Conservation (phyloP, 2,797 vertebrate species). For the Dendrocincla fuliginosa region DNA sequence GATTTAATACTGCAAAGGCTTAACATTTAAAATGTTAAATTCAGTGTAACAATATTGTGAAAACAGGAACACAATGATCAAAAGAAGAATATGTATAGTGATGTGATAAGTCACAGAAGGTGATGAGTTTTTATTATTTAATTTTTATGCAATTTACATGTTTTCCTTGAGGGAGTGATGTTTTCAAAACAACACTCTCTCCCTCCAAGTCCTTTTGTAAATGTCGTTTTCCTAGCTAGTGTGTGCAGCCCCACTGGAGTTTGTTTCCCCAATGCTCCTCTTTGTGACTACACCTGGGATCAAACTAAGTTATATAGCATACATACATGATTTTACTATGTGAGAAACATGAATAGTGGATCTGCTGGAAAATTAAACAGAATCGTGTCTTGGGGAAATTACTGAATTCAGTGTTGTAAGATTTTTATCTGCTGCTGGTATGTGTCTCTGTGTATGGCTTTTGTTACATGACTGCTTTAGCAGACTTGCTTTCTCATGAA, state of each 20-base stretch:
- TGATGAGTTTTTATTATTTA: neutral
- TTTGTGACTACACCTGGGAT: neutral
- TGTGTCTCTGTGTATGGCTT: slow-evolving; percentile 35
- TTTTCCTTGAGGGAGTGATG: neutral
- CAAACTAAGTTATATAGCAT: neutral
- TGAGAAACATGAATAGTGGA: neutral
- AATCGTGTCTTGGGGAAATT: neutral
- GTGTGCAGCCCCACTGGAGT: neutral
- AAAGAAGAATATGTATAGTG: neutral
- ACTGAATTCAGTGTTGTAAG: neutral
- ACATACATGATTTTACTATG: neutral
- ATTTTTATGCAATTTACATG: neutral
- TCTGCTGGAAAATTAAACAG: neutral
- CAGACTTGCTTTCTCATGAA: neutral
- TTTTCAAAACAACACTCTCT: neutral
- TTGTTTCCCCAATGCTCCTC: neutral
- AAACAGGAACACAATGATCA: neutral
- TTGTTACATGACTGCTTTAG: slow-evolving; percentile 14
- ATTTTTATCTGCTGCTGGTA: neutral
- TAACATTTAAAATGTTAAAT: neutral
- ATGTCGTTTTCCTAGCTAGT: neutral
- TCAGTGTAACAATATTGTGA: neutral
- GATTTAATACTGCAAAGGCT: neutral
- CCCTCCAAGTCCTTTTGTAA: neutral
- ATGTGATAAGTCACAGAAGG: neutral